Conservation (phyloP, 2,113 vertebrate species). For the Mionectes macconnelli region DNA sequence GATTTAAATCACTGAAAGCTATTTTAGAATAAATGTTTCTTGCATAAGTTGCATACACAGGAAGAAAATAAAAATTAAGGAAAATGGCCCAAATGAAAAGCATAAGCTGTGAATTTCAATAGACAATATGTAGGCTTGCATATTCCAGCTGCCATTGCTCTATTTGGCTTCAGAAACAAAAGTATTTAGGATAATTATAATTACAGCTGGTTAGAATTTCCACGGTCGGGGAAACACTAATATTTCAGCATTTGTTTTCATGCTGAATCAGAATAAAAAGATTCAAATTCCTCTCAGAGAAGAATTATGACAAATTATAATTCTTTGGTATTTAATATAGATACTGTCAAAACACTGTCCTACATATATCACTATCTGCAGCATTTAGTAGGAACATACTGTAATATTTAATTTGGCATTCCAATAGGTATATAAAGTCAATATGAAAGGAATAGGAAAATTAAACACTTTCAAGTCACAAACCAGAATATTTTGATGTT, state of each 20-base stretch:
- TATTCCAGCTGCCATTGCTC: background rate
- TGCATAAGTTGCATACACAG: background rate
- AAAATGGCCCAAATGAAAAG: conserved; percentile 22
- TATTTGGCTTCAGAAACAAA: conserved; percentile 3
- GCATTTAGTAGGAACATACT: background rate
- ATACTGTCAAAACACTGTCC: background rate
- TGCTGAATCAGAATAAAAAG: background rate
- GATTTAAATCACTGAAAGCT: background rate
- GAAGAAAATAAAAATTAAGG: conserved; percentile 29
- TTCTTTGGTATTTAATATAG: background rate
- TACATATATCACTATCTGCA: background rate
- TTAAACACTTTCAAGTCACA: background rate
- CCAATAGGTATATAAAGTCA: background rate
- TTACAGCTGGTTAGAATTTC: background rate
- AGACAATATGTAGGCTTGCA: background rate
- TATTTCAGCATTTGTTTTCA: background rate
- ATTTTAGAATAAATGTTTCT: background rate
- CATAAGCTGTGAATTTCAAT: background rate
- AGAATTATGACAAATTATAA: background rate
- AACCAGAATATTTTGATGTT: background rate
- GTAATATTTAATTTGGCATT: background rate
- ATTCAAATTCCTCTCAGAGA: background rate
- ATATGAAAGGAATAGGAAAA: background rate
- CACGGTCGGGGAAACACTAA: background rate
- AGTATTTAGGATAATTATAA: conserved; percentile 23